Percentiles rank a stretch among this genome's conserved stretches.
Evolutionary conservation across 2,888 invertebrate species (phyloP).

Genomic region (Pyrochroa serraticornis): DNA sequence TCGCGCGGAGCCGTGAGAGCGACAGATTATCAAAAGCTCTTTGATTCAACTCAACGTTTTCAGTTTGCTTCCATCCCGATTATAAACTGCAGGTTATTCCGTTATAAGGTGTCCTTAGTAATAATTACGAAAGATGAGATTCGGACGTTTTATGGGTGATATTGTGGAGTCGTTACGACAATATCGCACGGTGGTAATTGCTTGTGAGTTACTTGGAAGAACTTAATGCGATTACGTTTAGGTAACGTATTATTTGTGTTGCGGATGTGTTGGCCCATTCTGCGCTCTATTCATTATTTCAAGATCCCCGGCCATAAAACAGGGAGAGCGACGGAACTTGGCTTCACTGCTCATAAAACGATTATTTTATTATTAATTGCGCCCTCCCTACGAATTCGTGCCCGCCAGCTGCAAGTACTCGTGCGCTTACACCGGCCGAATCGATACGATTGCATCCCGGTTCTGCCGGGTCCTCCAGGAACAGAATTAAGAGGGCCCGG

Average conservation of each 20-base stretch:
- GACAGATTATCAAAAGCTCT: slow-evolving; percentile 36
- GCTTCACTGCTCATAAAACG: slow-evolving; percentile 15
- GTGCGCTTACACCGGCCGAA: too few relatives aligned
- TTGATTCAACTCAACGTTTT: slow-evolving; percentile 12
- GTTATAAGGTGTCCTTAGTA: too few relatives aligned
- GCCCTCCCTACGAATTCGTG: slow-evolving; percentile 10
- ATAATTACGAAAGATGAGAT: neutral
- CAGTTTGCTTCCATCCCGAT: neutral
- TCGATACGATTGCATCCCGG: too few relatives aligned
- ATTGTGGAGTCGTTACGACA: neutral
- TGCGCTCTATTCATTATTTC: slow-evolving; percentile 17
- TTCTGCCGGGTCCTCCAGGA: too few relatives aligned
- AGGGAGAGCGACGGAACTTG: slow-evolving; percentile 8
- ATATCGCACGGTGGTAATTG: slow-evolving; percentile 6
- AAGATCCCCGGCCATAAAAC: slow-evolving; percentile 7
- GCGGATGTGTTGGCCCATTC: slow-evolving; percentile 2
- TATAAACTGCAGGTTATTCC: too few relatives aligned
- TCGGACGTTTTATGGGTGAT: neutral
- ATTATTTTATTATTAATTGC: slow-evolving; percentile 21
- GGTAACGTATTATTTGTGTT: slow-evolving; percentile 23
- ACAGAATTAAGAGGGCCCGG: too few relatives aligned
- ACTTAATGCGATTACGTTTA: slow-evolving; percentile 10
- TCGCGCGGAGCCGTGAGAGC: slow-evolving; percentile 33
- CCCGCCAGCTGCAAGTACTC: neutral
- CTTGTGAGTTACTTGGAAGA: slow-evolving; percentile 10